These are phyloP conservation scores for Ia io DNA, from an alignment of 2,113 vertebrate species.

Conservation along the genomic window DNA sequence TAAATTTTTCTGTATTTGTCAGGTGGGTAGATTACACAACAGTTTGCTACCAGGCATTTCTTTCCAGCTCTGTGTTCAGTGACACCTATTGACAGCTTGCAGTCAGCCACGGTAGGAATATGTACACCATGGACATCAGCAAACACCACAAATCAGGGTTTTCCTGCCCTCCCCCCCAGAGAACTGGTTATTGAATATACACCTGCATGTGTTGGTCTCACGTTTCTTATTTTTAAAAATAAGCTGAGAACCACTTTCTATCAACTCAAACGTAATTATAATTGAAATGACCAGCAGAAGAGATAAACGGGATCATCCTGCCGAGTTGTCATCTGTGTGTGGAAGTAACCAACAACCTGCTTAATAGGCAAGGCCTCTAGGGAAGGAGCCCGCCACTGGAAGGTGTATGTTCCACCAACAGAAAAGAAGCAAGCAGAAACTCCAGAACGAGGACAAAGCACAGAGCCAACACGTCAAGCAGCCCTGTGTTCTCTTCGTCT, in stretches of 20 bases:
- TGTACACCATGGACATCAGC: not conserved
- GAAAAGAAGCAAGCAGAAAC: not conserved
- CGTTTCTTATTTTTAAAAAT: not conserved
- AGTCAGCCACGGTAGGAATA: not conserved
- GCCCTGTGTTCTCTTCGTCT: fast-evolving
- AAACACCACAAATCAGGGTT: not conserved
- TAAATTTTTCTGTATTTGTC: not conserved
- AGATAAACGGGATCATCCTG: not conserved
- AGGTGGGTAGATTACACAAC: not conserved
- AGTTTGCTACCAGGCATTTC: not conserved
- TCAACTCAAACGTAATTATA: not conserved
- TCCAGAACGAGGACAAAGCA: not conserved
- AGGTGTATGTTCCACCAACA: not conserved
- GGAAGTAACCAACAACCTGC: not conserved
- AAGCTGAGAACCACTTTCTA: not conserved
- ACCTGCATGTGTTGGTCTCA: not conserved
- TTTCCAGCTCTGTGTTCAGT: not conserved
- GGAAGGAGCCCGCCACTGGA: not conserved
- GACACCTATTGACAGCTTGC: not conserved
- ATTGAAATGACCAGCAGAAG: not conserved
- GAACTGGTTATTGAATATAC: not conserved
- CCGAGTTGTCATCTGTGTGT: not conserved
- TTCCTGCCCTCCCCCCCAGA: not conserved
- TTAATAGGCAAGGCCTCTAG: not conserved
- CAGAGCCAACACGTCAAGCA: not conserved